Evolutionary conservation across 1,140 invertebrate genomes (phyloP).

Genomic region (Pseudomyrmex dendroicus): DNA sequence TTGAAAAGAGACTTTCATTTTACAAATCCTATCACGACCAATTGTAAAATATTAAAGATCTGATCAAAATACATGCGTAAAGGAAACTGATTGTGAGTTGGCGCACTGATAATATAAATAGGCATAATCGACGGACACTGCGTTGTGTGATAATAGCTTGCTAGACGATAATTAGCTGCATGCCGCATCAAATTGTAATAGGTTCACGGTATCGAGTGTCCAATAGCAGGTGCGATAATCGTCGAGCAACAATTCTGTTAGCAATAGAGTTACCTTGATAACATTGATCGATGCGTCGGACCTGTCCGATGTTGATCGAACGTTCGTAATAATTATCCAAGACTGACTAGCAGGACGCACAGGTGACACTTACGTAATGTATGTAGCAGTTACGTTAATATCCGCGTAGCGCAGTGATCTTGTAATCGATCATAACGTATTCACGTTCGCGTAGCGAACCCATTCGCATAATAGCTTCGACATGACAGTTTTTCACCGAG

Average conservation of each 20-base stretch:
- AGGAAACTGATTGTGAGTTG: constrained; percentile 13
- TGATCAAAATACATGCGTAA: not conserved
- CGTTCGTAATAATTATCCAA: constrained; percentile 74
- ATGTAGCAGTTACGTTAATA: constrained; percentile 73
- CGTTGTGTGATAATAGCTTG: constrained; percentile 58
- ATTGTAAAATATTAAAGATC: too few species aligned
- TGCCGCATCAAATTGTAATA: constrained; percentile 51
- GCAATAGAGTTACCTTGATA: constrained; percentile 73
- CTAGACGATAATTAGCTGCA: constrained; percentile 70
- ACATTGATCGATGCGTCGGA: constrained; percentile 66
- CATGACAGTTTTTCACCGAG: constrained; percentile 14
- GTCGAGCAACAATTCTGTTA: constrained; percentile 70
- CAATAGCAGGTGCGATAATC: constrained; percentile 69
- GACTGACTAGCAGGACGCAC: constrained; percentile 65
- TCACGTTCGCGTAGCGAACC: constrained; percentile 5
- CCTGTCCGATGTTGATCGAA: constrained; percentile 68
- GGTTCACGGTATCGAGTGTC: constrained; percentile 55
- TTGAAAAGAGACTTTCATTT: constrained; percentile 19
- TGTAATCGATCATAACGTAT: constrained; percentile 56
- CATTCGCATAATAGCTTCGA: constrained; percentile 46
- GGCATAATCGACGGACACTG: constrained; percentile 40
- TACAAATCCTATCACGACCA: not conserved
- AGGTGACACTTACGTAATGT: constrained; percentile 69
- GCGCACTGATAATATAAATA: constrained; percentile 43
- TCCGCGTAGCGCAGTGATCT: constrained; percentile 59